Evolutionary conservation across 2,113 vertebrate genomes (phyloP).

Genomic region (Sakesphorus luctuosus): DNA sequence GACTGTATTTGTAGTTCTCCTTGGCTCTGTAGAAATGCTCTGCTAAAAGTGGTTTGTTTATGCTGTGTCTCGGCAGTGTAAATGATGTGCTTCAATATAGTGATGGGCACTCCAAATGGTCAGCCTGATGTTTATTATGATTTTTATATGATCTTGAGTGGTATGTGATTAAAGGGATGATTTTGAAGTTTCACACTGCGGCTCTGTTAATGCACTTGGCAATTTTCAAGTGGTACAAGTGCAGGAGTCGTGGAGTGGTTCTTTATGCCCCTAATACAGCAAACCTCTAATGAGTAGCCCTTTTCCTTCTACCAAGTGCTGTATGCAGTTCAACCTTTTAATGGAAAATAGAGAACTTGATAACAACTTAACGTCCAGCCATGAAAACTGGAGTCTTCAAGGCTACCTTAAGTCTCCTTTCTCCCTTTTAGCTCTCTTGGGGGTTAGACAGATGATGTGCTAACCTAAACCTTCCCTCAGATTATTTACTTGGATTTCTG

Average conservation of each 20-base stretch:
- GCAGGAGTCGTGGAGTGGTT: not conserved
- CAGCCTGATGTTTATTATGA: not conserved
- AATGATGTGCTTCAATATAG: not conserved
- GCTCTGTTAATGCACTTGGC: constrained; percentile 28
- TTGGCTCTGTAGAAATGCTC: not conserved
- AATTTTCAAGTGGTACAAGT: constrained; percentile 1
- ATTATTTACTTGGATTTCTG: not conserved
- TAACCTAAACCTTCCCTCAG: not conserved
- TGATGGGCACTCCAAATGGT: not conserved
- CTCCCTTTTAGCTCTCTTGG: not conserved
- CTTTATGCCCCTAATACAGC: not conserved
- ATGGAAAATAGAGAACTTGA: not conserved
- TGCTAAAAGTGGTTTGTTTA: not conserved
- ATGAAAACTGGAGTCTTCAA: not conserved
- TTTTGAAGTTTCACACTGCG: not conserved
- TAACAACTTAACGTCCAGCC: not conserved
- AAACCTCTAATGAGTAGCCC: not conserved
- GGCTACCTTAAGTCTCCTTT: not conserved
- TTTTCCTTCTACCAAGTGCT: not conserved
- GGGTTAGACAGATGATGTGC: not conserved
- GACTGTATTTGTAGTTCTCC: not conserved
- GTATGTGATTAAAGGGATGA: constrained; percentile 35
- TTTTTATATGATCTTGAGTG: constrained; percentile 7
- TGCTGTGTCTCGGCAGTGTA: not conserved
- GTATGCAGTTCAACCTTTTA: not conserved